Evolutionary conservation across 2,113 vertebrate genomes (phyloP), one percentile per base, ranked within the genome.

Genomic region (pig (Sus scrofa)): DNA sequence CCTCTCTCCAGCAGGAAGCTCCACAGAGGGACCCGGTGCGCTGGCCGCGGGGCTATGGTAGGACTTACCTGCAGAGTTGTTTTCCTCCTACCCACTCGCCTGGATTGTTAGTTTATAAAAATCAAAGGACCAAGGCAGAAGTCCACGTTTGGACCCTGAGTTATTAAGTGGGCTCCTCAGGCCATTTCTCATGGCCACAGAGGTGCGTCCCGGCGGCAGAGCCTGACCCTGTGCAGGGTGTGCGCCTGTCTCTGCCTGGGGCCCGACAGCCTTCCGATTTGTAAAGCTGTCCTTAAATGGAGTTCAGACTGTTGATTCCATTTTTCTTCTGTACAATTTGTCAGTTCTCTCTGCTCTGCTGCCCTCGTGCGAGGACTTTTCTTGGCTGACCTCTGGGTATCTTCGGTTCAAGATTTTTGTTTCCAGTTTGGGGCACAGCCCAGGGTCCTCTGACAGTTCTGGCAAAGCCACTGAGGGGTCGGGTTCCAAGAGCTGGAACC

Each of bases 251-350:
- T 96, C 89, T 6, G 24, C 96, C 97, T 91, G 1, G 0, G 73
- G 91, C 92, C 81, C 27, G 8, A 84, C 89, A 91, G 94, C 68
- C 85, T 96, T 96, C 75, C 16, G 34, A 50, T 98, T 93, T 97
- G 94, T 96, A 96, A 89, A 97, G 95, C 86, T n/a, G 13, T 73
- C 30, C 16, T 96, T 97, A 96, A 89, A 63, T 71, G 0, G 26
- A 75, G 44, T 89, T 95, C 94, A 50, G 7, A n/a, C 79, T 90
- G 75, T 54, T 73, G 58, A 24, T 90, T 93, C 65, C 0, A 50
- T 63, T 90, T 91, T 95, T 71, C 74, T 68, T 0, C 10, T 14
- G 82, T 68, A 68, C 19, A 15, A 54, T 89, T 92, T 78, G 81
- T 96, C 71, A 75, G 68, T 85, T 94, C 39, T 74, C 67, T 52